Base-by-base conservation (phyloP, 2,888 invertebrate genomes). In the Ceramica pisi region DNA sequence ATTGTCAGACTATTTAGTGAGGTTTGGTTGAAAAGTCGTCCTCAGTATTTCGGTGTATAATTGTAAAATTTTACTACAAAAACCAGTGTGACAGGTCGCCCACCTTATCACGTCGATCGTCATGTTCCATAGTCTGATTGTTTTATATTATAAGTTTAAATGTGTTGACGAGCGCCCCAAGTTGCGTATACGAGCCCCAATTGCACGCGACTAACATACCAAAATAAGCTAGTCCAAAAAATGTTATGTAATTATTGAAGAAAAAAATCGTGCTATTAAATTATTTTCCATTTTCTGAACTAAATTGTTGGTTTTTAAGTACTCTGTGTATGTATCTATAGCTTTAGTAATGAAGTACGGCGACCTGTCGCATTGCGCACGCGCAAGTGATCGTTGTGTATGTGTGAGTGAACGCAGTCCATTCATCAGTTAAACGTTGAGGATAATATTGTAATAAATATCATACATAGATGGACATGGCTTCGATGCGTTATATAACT, bases 401-500 rank as follows among this genome's bases (percentile, higher is more conserved):
- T 63, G 67, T 84, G 87, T 86, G 84, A 78, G 80, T 67, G 70
- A 82, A 81, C 77, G 83, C 85, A 82, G 81, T 86, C 83, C 84
- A 85, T 87, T 84, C 85, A 83, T 89, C 75, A 77, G 86, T 88
- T 88, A 88, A 90, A 88, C 88, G 87, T 91, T 90, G 88, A 88
- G 81, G 69, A 71, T 72, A 73, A 70, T 91, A 90, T 91, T 91
- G 87, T 93, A 92, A 91, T 89, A 91, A 89, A 69, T 91, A 93
- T 93, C 91, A 91, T 91, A 91, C 91, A 90, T 90, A 90, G 88
- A 91, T 75, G 84, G 90, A 94, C 93, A 92, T 93, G 91, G 95
- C 95, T 95, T 94, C 92, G 72, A 81, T 83, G 86, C 86, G 81
- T 86, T 94, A 92, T 93, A 91, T 95, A 93, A 91, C 93, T 94